phyloP scores from a whole-genome alignment of 2,888 invertebrate genomes.

The Catocala sponsa region DNA sequence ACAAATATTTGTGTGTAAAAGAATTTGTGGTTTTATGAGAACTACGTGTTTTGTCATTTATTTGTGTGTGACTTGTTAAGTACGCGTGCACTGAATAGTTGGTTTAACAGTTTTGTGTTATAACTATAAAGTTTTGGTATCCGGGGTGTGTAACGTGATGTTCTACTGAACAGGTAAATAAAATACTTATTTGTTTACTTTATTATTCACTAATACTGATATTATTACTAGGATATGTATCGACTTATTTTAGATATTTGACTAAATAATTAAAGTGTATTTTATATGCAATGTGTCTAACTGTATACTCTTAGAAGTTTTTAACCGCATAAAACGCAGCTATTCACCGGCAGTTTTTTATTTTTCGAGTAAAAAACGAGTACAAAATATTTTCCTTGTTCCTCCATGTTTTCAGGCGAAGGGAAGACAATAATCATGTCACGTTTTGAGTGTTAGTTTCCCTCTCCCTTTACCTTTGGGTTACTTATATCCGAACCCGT shows the following conservation, averaged over 20 bases:
- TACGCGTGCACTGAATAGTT: slow-evolving; percentile 30
- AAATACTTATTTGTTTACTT: slow-evolving; percentile 18
- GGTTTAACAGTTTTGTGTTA: slow-evolving; percentile 29
- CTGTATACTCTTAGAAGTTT: no score
- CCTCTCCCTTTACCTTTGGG: slow-evolving; percentile 9
- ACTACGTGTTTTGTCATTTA: slow-evolving; percentile 15
- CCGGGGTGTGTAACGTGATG: slow-evolving; percentile 41
- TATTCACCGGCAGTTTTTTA: neutral
- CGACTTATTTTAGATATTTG: neutral
- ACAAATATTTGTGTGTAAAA: slow-evolving; percentile 42
- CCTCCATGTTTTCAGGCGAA: slow-evolving; percentile 7
- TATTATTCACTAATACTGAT: slow-evolving; percentile 1
- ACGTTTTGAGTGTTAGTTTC: slow-evolving; percentile 19
- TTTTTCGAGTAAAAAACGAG: neutral
- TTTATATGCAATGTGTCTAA: neutral
- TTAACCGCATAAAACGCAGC: no score
- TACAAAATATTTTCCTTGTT: neutral
- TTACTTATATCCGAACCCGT: slow-evolving; percentile 1
- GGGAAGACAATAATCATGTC: slow-evolving; percentile 16
- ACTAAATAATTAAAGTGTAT: neutral
- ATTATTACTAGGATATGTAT: neutral
- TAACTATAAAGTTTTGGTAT: slow-evolving; percentile 26
- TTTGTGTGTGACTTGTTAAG: slow-evolving; percentile 32
- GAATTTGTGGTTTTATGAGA: slow-evolving; percentile 17
- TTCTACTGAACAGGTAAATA: slow-evolving; percentile 41